A percentile compares a stretch with the other conserved stretches of the same genome.
Evolutionary conservation across 2,113 vertebrate genomes (phyloP).

Genomic region (Leucoraja erinaceus): DNA sequence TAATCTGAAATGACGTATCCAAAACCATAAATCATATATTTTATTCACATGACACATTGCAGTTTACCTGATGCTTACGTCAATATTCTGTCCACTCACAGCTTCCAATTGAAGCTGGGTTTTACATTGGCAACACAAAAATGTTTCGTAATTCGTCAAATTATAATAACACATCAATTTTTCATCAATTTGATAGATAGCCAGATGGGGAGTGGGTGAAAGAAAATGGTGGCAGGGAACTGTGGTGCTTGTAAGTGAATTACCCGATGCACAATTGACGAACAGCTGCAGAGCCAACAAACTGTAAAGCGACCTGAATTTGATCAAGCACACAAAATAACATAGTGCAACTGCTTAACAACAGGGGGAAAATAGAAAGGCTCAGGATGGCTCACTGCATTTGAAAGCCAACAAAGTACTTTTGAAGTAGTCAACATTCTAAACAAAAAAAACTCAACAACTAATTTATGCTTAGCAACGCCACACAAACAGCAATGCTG

Average conservation of each 20-base stretch:
- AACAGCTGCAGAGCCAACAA: background rate
- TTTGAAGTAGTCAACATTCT: no score
- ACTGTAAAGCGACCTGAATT: background rate
- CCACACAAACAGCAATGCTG: no score
- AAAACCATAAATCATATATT: constrained; percentile 14
- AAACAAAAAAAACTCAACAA: no score
- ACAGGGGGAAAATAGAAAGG: background rate
- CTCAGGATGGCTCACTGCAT: no score
- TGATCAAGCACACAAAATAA: background rate
- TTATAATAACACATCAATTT: background rate
- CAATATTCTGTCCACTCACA: background rate
- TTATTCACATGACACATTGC: background rate
- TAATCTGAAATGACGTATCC: background rate
- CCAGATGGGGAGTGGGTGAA: background rate
- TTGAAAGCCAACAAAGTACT: no score
- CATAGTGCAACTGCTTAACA: background rate
- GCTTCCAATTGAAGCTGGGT: background rate
- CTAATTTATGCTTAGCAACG: no score
- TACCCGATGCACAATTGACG: background rate
- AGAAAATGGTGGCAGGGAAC: background rate
- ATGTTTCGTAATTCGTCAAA: background rate
- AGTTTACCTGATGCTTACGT: background rate
- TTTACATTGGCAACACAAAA: background rate
- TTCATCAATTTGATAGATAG: no score
- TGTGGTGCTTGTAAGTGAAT: background rate